Evolutionary conservation across 2,888 invertebrate species (phyloP).

Genomic region (Penaeus monodon): DNA sequence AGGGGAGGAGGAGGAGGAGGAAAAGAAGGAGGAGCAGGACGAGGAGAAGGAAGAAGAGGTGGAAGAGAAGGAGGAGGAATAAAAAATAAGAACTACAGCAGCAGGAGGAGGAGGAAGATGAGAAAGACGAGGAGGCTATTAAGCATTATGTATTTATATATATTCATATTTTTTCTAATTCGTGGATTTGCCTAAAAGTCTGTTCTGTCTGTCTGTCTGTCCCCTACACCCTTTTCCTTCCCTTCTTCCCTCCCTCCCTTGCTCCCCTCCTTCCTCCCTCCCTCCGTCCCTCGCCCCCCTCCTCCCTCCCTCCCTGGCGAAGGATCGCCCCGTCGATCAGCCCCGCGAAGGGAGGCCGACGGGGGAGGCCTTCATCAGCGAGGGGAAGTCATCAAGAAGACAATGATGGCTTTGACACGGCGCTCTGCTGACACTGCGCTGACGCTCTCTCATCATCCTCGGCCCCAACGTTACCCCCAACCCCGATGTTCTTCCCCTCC

Average conservation of each 20-base stretch:
- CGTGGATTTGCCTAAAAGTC: too few relatives aligned
- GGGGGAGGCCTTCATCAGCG: slow-evolving; percentile 4
- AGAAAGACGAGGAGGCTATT: too few relatives aligned
- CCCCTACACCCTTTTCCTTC: background rate
- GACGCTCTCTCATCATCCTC: slow-evolving; percentile 4
- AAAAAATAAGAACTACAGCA: too few relatives aligned
- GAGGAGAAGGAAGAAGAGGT: too few relatives aligned
- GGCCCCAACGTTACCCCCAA: background rate
- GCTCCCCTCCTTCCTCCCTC: background rate
- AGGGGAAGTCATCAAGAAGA: slow-evolving; percentile 15
- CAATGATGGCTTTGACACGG: slow-evolving; percentile 12
- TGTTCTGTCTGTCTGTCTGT: too few relatives aligned
- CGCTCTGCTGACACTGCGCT: background rate
- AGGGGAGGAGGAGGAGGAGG: too few relatives aligned
- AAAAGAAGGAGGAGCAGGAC: too few relatives aligned
- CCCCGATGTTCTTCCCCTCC: background rate
- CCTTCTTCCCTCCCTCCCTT: background rate
- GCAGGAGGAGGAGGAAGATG: too few relatives aligned
- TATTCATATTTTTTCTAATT: too few relatives aligned
- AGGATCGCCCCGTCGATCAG: too few relatives aligned
- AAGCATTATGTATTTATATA: too few relatives aligned
- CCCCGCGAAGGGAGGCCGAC: background rate
- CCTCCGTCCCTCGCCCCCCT: background rate
- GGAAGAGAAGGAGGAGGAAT: too few relatives aligned
- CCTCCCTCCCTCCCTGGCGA: background rate